Percentiles rank a stretch among this genome's conserved stretches.
Evolutionary conservation across 2,888 invertebrate species (phyloP).

Genomic region (Hemaris fuciformis): DNA sequence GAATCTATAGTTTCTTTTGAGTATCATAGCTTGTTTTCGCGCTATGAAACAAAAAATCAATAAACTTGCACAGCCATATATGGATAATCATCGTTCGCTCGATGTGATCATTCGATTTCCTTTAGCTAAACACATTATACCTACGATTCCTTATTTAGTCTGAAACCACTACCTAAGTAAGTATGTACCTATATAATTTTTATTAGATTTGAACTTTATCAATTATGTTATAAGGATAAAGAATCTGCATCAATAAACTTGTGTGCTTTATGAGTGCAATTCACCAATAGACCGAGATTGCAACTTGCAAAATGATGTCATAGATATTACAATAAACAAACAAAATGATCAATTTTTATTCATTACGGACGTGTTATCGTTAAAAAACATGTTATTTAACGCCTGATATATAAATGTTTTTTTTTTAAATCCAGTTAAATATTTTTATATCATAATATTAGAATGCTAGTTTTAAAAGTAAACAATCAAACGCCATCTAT

Average conservation of each 20-base stretch:
- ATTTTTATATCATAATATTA: background rate
- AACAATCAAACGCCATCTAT: background rate
- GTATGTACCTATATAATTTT: background rate
- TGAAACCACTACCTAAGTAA: constrained; percentile 21
- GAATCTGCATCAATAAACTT: background rate
- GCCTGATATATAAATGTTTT: background rate
- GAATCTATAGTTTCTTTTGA: background rate
- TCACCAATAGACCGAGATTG: constrained; percentile 16
- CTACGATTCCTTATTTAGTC: constrained; percentile 39
- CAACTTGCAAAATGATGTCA: constrained; percentile 34
- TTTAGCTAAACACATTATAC: constrained; percentile 29
- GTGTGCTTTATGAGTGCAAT: background rate
- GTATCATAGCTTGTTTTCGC: background rate
- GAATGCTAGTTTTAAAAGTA: background rate
- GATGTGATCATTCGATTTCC: constrained; percentile 43
- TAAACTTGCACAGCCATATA: constrained; percentile 36
- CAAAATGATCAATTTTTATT: background rate
- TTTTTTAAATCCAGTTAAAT: background rate
- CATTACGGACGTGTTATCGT: background rate
- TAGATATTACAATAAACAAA: constrained; percentile 17
- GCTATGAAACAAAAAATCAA: constrained; percentile 20
- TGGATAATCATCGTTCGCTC: constrained; percentile 34
- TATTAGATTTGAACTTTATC: constrained; percentile 21
- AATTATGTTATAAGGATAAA: background rate
- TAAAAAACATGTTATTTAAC: background rate